Base-by-base conservation (phyloP, 2,888 invertebrate genomes). In the Erebia epiphron region DNA sequence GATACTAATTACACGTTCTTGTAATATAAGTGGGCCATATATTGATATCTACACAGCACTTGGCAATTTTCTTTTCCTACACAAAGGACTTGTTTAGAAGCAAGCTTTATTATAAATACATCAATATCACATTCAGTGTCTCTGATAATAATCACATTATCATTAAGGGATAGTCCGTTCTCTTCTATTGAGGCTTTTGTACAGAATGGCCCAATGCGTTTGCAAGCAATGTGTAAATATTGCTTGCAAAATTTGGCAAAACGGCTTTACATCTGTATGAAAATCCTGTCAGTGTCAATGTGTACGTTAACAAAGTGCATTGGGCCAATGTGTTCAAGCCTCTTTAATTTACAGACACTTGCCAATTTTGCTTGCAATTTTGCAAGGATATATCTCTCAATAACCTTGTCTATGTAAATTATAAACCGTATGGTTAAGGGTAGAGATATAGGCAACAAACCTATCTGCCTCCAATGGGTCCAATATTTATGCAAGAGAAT, bases 81-180 rank as follows among this genome's bases (percentile, higher is more conserved):
- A 67, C 66, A 58, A 70, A 70, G 68, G 66, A 67, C 63, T 70
- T 70, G 26, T 68, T 43, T 63, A 43, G 64, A 65, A 72, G 72
- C 72, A 72, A 74, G 70, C 74, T 46, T 65, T 71, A 60, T 35
- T 52, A 50, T 67, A 68, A 72, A 72, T 72, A 72, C 61, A 66
- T 56, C 66, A 70, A 52, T 58, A 66, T 68, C 73, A 67, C 69
- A 58, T 67, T 61, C 14, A 64, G 50, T 68, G 72, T 71, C 63
- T 62, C 62, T 35, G n/a, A 56, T 43, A 18, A 43, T 16, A 18
- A 43, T 62, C 62, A 52, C 63, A 63, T 46, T 43, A 35, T 18
- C 21, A 68, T 43, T 13, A 35, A 35, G 57, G 14, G 14, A 35
- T 14, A 26, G 7, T 35, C 8, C 35, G 26, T 13, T 21, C 8